A percentile compares a stretch with the other conserved stretches of the same genome.
Evolutionary conservation across 2,113 vertebrate genomes (phyloP).

Genomic region (Azemiops feae): DNA sequence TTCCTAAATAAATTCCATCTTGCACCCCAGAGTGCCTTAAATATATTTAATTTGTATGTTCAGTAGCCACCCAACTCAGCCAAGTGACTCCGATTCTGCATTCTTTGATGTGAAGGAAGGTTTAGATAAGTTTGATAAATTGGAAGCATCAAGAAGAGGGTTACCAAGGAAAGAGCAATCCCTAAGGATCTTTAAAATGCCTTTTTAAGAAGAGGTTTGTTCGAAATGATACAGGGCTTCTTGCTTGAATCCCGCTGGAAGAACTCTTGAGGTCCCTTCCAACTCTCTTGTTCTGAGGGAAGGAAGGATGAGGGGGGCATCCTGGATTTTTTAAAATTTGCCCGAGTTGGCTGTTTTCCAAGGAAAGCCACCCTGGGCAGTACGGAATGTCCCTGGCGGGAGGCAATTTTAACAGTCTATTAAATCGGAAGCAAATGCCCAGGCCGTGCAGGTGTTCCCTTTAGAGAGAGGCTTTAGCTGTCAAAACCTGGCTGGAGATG

Average conservation of each 20-base stretch:
- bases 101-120: background rate
- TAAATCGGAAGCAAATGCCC: background rate
- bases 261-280: background rate
- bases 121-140: no score
- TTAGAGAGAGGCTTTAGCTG: rapidly evolving
- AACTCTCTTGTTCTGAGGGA: rapidly evolving
- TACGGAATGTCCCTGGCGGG: background rate
- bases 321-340: background rate
- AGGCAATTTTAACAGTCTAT: background rate
- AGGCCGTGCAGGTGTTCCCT: background rate
- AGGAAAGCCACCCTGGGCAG: background rate
- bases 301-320: background rate
- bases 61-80: background rate
- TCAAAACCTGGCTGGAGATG: background rate
- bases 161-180: background rate
- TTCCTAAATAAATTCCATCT: background rate
- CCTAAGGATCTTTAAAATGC: background rate
- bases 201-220: background rate
- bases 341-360: background rate
- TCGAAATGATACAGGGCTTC: background rate
- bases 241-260: background rate
- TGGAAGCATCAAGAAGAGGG: background rate
- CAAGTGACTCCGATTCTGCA: background rate
- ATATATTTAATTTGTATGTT: background rate
- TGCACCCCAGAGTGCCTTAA: background rate